Percentiles rank a stretch among this genome's conserved stretches.
Conservation (phyloP, 2,113 vertebrate species). For the Connochaetes taurinus region DNA sequence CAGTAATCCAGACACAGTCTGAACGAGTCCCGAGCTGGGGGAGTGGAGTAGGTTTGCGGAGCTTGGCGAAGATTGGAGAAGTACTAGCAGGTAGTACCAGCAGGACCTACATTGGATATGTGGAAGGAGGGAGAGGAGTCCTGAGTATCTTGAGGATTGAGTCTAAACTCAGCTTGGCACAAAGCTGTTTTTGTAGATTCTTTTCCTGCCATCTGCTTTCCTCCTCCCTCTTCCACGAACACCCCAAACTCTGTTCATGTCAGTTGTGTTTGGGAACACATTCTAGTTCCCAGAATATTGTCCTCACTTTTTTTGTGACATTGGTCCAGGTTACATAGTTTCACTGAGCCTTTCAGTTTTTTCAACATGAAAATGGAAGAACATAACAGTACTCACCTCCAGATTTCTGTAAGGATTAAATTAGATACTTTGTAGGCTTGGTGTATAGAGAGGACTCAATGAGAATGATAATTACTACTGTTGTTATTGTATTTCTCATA, state of each 20-base stretch:
- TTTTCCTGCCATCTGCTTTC: accelerated
- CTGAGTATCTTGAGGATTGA: neutral
- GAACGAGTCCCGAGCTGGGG: neutral
- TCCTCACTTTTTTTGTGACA: neutral
- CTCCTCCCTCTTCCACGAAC: accelerated
- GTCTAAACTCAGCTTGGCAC: neutral
- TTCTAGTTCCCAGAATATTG: neutral
- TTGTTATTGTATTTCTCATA: neutral
- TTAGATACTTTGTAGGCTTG: neutral
- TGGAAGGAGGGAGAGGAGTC: neutral
- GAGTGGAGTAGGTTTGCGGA: neutral
- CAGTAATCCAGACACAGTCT: neutral
- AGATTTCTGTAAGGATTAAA: neutral
- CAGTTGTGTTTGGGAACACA: neutral
- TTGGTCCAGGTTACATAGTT: neutral
- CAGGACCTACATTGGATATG: neutral
- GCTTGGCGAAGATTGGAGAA: no score
- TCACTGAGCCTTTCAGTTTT: neutral
- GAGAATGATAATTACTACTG: neutral
- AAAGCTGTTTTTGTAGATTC: neutral
- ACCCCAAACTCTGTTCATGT: neutral
- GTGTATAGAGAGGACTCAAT: neutral
- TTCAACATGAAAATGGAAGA: neutral
- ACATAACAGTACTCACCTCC: neutral
- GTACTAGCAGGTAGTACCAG: neutral